Base-by-base conservation (phyloP, 2,888 invertebrate genomes). In the Raillietiella orientalis region DNA sequence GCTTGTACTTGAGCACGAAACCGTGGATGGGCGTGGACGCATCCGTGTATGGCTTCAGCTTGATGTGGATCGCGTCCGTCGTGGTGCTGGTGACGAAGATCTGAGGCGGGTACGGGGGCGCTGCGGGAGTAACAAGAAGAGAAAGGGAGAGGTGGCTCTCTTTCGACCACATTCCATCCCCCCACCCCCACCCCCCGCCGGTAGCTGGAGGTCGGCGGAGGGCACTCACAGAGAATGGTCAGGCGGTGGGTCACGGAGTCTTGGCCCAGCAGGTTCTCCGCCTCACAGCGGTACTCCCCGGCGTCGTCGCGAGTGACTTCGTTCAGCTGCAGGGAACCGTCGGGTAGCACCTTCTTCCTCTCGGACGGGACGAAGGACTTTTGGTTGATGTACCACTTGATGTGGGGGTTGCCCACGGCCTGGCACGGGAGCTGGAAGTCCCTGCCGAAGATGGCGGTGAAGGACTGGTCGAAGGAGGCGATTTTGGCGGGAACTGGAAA, bases 391-490 rank as follows among this genome's bases (percentile, higher is more conserved):
- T 69, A 74, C 84, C 82, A 84, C 21, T 66, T 59, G 28, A 82
- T 71, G 37, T 69, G 66, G 1, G 84, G 84, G 16, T 75, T 65
- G 10, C 87, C 87, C 21, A 87, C 82, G 27, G 79, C 72, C 14
- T 75, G 55, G 39, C 87, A 87, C 0, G 79, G 79, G 39, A 87
- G 51, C 37, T 71, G 74, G 2, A 82, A 71, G 38, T 77, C 74
- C 51, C 77, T 74, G 31, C 72, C 41, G 9, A 39, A 36, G n/a
- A 38, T 33, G 10, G 21, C 28, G 3, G 36, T 70, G 44, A 82
- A 72, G n/a, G 67, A 66, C 42, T 74, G 72, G 41, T 84, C 79
- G 47, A 87, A 87, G 2, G 82, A 82, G 23, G 82, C 79, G 37
- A 84, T 82, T 45, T 74, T 74, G 2, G 84, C 84, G 23, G 82